Evolutionary conservation across 2,888 invertebrate genomes (phyloP).

Genomic region (Orthosia gothica): DNA sequence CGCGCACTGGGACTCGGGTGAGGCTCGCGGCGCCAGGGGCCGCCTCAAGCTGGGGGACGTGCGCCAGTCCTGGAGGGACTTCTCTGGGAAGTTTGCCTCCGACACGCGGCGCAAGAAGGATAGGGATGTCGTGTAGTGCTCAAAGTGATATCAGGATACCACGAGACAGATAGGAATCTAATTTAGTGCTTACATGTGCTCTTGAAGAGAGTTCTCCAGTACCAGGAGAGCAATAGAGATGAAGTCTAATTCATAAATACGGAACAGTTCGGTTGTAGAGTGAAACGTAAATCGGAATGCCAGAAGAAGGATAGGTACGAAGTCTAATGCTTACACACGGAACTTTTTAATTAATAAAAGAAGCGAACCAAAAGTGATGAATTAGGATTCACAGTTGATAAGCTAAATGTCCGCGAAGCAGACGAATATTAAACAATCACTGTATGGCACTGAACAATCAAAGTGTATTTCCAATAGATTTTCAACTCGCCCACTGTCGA

Average conservation of each 20-base stretch:
- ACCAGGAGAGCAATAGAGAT: too few relatives aligned
- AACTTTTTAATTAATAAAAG: background rate
- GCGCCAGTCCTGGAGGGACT: slow-evolving; percentile 6
- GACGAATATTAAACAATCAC: background rate
- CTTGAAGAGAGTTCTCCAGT: too few relatives aligned
- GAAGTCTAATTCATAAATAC: too few relatives aligned
- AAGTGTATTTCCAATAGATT: background rate
- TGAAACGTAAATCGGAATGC: background rate
- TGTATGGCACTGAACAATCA: background rate
- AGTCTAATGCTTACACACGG: background rate
- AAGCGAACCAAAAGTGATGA: background rate
- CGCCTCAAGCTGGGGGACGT: background rate
- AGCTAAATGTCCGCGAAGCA: background rate
- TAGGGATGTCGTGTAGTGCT: slow-evolving; percentile 24
- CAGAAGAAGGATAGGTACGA: background rate
- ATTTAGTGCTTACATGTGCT: background rate
- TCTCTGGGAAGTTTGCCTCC: slow-evolving; percentile 9
- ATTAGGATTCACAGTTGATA: background rate
- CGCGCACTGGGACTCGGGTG: slow-evolving; percentile 95
- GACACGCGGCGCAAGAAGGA: slow-evolving; percentile 8
- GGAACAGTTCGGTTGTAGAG: too few relatives aligned
- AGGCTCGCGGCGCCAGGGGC: slow-evolving; percentile 76
- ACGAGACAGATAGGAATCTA: slow-evolving; percentile 7
- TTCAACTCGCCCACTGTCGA: background rate
- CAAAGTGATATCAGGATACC: background rate